Conservation (phyloP, 2,888 invertebrate genomes). For the Elegia similella region DNA sequence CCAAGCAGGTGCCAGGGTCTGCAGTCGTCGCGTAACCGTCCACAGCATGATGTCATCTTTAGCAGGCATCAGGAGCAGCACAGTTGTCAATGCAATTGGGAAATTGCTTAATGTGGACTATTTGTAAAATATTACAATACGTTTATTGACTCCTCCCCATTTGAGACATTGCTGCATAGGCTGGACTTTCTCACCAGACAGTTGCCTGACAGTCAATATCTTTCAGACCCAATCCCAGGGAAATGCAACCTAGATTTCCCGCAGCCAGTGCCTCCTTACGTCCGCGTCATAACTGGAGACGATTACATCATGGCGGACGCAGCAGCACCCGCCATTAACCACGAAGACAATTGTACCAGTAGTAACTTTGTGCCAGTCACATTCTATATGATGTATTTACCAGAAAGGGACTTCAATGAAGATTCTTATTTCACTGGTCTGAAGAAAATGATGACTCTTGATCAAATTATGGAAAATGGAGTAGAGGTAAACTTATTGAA, state of each 20-base stretch:
- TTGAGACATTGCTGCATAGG: too few relatives aligned
- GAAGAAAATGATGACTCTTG: constrained; percentile 82
- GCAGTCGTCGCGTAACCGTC: too few relatives aligned
- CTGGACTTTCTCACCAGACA: too few relatives aligned
- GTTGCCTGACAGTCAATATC: too few relatives aligned
- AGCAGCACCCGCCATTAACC: constrained; percentile 67
- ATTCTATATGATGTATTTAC: constrained; percentile 84
- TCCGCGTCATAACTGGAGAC: constrained; percentile 54
- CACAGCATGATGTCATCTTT: too few relatives aligned
- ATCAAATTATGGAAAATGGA: constrained; percentile 76
- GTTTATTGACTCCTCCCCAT: too few relatives aligned
- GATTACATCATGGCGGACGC: constrained; percentile 77
- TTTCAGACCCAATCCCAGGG: constrained; percentile 88
- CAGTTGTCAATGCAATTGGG: too few relatives aligned
- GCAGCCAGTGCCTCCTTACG: constrained; percentile 82
- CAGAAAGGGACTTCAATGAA: constrained; percentile 76
- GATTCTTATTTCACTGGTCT: constrained; percentile 83
- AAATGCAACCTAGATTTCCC: constrained; percentile 88
- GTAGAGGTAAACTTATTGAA: constrained; percentile 73
- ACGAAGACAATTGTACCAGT: constrained; percentile 42
- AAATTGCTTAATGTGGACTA: too few relatives aligned
- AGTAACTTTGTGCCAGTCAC: constrained; percentile 50
- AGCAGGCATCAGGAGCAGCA: too few relatives aligned
- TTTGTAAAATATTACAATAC: too few relatives aligned
- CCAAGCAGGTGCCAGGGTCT: too few relatives aligned